Evolutionary conservation across 2,113 vertebrate genomes (phyloP), one percentile per base, ranked within the genome.

Genomic region (Odontesthes bonariensis): DNA sequence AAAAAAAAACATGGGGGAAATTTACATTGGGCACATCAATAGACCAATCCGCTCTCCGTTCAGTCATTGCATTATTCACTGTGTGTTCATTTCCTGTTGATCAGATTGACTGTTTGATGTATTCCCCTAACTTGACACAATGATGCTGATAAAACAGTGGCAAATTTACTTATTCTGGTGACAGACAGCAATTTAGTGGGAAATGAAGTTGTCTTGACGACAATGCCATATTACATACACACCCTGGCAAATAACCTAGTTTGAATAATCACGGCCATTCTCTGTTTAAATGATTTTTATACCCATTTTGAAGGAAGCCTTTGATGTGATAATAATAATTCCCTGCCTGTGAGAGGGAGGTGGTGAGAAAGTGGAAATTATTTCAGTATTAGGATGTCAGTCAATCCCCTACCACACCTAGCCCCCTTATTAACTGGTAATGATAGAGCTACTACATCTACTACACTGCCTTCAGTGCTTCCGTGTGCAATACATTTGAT

Each of bases 321-420:
- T 97, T 97, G 96, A 98, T 97, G 95, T 96, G 96, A 97, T 97
- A 95, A 96, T 96, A 94, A 95, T 96, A 97, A 97, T 96, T 97
- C 96, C 94, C 93, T 91, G 90, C 90, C 94, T 94, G 90, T 93
- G 89, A 93, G 91, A 94, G 89, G 89, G 92, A 91, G 73, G 75
- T 88, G 93, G 92, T 88, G 91, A 90, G 94, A 95, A 96, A 95
- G 93, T 96, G 95, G 95, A 98, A 97, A 98, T 98, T 96, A 97
- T 96, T 96, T 94, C 94, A 96, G 93, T 95, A 95, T 97, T 95
- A 95, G 91, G 83, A 90, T 95, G 96, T 96, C 97, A 96, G 95
- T 97, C 96, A 97, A 95, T 97, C 94, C 94, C 93, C 92, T 91
- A 94, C 94, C 95, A 93, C 92, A 89, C 91, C 82, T 77, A 73